phyloP scores from a whole-genome alignment of 2,888 invertebrate genomes.

The Melanchra persicariae region DNA sequence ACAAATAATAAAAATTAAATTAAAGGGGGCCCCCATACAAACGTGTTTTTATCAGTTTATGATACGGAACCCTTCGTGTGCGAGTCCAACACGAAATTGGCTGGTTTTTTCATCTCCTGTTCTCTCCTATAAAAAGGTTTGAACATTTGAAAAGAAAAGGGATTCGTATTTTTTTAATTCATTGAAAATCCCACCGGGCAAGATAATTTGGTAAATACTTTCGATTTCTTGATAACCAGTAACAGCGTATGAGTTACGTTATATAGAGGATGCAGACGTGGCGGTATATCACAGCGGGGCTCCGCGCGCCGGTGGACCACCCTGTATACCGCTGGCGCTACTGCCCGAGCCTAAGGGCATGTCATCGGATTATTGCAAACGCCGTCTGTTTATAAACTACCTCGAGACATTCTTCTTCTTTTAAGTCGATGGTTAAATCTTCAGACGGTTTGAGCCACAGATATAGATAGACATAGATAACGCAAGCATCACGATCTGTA shows the following conservation, averaged over 20 bases:
- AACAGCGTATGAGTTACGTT: slow-evolving; percentile 56
- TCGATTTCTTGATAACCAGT: slow-evolving; percentile 51
- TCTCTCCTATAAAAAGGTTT: not conserved
- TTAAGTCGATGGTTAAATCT: no score
- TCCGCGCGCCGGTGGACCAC: slow-evolving; percentile 26
- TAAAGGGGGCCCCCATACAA: no score
- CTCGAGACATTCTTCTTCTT: not conserved
- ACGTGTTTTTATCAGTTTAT: no score
- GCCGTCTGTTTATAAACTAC: not conserved
- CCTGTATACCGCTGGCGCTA: slow-evolving; percentile 13
- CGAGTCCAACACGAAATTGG: no score
- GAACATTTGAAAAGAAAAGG: no score
- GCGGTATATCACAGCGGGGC: slow-evolving; percentile 22
- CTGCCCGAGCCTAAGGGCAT: not conserved
- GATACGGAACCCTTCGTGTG: no score
- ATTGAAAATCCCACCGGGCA: not conserved
- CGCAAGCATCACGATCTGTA: no score
- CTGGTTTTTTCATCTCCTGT: no score
- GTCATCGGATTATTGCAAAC: not conserved
- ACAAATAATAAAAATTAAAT: no score
- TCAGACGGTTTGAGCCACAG: no score
- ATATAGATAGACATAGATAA: no score
- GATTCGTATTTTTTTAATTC: no score
- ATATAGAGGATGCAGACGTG: slow-evolving; percentile 28
- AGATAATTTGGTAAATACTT: slow-evolving; percentile 53